Evolutionary conservation across 2,113 vertebrate genomes (phyloP).

Genomic region (Cyanistes caeruleus): DNA sequence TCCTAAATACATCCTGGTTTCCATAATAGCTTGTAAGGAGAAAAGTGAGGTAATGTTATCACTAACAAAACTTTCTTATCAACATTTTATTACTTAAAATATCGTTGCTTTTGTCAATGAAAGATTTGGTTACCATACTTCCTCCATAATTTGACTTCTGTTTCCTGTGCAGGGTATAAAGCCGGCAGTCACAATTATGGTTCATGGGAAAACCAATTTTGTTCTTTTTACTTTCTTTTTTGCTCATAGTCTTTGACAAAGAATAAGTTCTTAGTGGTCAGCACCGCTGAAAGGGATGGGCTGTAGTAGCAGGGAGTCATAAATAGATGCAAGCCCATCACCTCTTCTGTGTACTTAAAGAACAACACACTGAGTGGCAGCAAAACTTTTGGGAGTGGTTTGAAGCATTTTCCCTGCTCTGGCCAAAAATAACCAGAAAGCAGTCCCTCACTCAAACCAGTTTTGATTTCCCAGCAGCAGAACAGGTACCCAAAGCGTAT

Average conservation of each 20-base stretch:
- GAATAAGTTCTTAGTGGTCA: background rate
- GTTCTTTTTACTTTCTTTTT: background rate
- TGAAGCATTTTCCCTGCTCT: background rate
- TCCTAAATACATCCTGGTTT: background rate
- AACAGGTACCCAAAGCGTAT: background rate
- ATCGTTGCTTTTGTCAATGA: background rate
- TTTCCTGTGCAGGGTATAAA: background rate
- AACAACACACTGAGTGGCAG: background rate
- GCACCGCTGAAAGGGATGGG: background rate
- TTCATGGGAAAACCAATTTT: background rate
- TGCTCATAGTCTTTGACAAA: background rate
- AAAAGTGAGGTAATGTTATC: background rate
- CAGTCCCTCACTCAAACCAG: background rate
- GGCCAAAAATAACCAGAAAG: background rate
- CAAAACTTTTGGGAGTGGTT: background rate
- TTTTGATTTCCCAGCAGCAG: background rate
- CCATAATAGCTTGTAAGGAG: background rate
- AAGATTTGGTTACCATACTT: rapidly evolving
- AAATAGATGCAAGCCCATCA: background rate
- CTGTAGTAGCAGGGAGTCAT: background rate
- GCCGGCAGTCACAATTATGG: background rate
- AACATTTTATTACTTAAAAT: background rate
- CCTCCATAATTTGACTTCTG: background rate
- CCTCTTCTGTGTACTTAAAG: background rate
- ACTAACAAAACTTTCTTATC: background rate